phyloP scores from a whole-genome alignment of 2,113 vertebrate species.

The Otocyon megalotis region DNA sequence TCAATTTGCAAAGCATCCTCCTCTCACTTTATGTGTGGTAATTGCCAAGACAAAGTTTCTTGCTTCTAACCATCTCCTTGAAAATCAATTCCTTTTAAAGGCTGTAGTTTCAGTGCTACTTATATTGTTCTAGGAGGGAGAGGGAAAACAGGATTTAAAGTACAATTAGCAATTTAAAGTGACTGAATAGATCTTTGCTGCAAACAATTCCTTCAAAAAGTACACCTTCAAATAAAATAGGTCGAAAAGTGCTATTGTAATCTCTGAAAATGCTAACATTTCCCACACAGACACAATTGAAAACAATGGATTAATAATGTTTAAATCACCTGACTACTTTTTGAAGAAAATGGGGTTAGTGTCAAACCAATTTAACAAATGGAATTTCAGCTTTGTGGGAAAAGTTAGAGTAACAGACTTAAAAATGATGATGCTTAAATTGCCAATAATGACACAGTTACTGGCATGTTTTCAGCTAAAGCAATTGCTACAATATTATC shows the following conservation, averaged over 20 bases:
- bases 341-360: conserved; percentile 39
- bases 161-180: conserved; percentile 14
- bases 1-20: background rate
- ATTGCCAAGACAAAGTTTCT: background rate
- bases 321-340: conserved; percentile 11
- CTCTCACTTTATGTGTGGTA: background rate
- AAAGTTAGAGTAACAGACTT: background rate
- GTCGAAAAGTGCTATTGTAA: background rate
- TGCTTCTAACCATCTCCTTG: background rate
- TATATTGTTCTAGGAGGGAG: background rate
- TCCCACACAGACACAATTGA: conserved; percentile 19
- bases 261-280: conserved; percentile 7
- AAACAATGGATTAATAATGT: conserved; percentile 24
- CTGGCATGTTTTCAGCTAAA: background rate
- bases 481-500: background rate
- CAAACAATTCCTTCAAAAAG: background rate
- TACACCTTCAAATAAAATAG: background rate
- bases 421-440: conserved; percentile 33
- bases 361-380: conserved; percentile 60
- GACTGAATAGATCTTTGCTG: background rate
- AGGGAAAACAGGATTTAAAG: background rate
- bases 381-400: background rate
- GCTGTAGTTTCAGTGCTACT: background rate
- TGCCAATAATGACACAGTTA: background rate
- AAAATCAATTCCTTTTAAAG: conserved; percentile 49